Evolutionary conservation across 2,113 vertebrate genomes (phyloP).

Genomic region (Vulpes lagopus): DNA sequence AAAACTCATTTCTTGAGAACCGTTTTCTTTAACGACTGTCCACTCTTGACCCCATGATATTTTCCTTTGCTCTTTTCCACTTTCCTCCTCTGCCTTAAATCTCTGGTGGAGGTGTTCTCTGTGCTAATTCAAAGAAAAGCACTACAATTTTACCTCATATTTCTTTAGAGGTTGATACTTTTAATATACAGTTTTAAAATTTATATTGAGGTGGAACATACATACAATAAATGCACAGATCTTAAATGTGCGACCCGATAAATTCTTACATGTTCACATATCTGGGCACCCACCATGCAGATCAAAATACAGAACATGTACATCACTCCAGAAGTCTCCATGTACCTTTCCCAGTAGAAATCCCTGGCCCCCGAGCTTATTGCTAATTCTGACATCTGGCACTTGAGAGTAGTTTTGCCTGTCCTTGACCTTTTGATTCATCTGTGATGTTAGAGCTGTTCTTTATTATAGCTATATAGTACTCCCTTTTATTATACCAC

Average conservation of each 20-base stretch:
- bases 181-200: not conserved
- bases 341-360: not conserved
- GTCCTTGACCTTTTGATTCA: not conserved
- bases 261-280: not conserved
- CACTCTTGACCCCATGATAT: not conserved
- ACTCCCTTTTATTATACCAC: not conserved
- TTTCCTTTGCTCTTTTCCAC: conserved; percentile 42
- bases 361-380: not conserved
- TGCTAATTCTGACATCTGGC: not conserved
- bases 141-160: not conserved
- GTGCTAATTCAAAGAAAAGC: not conserved
- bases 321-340: not conserved
- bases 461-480: not conserved
- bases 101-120: not conserved
- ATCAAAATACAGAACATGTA: not conserved
- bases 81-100: not conserved
- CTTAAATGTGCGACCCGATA: not conserved
- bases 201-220: not conserved
- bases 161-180: conserved; percentile 48
- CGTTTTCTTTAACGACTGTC: not conserved
- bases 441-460: not conserved
- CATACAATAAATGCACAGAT: not conserved
- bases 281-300: not conserved
- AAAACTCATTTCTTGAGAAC: not conserved
- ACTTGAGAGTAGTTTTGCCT: not conserved